Evolutionary conservation across 2,888 invertebrate genomes (phyloP).

Genomic region (Euplexia lucipara): DNA sequence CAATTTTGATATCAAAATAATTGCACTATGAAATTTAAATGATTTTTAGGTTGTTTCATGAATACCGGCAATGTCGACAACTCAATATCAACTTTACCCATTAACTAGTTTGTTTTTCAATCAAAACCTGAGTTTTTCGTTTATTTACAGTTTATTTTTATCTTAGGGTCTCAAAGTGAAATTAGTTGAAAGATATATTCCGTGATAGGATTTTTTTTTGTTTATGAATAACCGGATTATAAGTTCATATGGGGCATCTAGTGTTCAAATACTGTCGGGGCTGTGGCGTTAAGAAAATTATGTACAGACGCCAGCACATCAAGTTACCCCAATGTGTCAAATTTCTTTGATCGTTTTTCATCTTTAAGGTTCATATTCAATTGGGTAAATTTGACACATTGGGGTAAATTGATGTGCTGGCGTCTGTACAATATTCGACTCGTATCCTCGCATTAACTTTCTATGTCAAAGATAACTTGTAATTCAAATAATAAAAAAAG

Average conservation of each 20-base stretch:
- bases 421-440: constrained; percentile 19
- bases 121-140: constrained; percentile 45
- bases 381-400: no score
- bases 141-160: constrained; percentile 57
- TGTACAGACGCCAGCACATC: no score
- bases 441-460: constrained; percentile 16
- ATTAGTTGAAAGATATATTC: constrained; percentile 6
- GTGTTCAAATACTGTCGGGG: constrained; percentile 31
- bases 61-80: constrained; percentile 21
- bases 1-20: constrained; percentile 16
- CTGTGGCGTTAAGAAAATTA: constrained; percentile 46
- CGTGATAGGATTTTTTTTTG: not conserved
- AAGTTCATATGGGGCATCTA: constrained; percentile 24
- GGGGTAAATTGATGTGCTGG: no score
- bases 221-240: constrained; percentile 23
- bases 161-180: constrained; percentile 24
- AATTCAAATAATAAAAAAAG: not conserved
- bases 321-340: no score
- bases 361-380: no score
- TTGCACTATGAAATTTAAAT: constrained; percentile 11
- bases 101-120: constrained; percentile 52
- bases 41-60: not conserved
- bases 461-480: not conserved
- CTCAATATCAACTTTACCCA: constrained; percentile 40
- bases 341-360: no score